Base-by-base conservation (phyloP, 2,888 invertebrate species). In the Eupithecia abbreviata region DNA sequence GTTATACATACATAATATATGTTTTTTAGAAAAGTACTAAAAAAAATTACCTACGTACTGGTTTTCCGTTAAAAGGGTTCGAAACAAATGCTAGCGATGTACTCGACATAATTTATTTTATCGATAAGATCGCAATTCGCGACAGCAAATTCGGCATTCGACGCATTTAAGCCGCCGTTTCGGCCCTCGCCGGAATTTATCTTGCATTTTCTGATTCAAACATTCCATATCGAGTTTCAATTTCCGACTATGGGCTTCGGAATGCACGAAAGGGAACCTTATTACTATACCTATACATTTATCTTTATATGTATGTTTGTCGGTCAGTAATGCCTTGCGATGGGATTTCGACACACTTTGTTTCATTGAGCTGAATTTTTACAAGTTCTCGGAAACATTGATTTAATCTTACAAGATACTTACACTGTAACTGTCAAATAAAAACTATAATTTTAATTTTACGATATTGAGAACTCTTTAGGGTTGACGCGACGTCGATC, bases 171-270 rank as follows among this genome's bases (percentile, higher is more conserved):
- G 69, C 69, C 47, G 69, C 69, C 30, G 69, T 69, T 69, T 47
- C 69, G 69, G 43, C 45, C 47, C 47, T 69, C 47, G n/a, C 13
- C 18, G 73, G 70, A 71, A 73, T 77, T 77, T 75, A 72, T 58
- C 58, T 62, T 71, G 71, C 66, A 47, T 70, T 77, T 77, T 74
- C 69, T 69, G 72, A 74, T 72, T 77, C 69, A 77, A 77, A 74
- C 74, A 77, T 75, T 72, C 77, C 65, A 66, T 77, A 77, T 77
- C 77, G 70, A 69, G 75, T 77, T 77, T 71, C 74, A 49, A 74
- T 67, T 73, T 73, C 71, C 51, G 65, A 58, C 73, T 66, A 70
- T 41, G 67, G 73, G 18, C 47, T 58, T 49, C 55, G 77, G 74
- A 75, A 77, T 75, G 74, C 70, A 62, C 72, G 55, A 71, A 72